Conservation (phyloP, 2,113 vertebrate genomes). For the Cebidichthys violaceus region DNA sequence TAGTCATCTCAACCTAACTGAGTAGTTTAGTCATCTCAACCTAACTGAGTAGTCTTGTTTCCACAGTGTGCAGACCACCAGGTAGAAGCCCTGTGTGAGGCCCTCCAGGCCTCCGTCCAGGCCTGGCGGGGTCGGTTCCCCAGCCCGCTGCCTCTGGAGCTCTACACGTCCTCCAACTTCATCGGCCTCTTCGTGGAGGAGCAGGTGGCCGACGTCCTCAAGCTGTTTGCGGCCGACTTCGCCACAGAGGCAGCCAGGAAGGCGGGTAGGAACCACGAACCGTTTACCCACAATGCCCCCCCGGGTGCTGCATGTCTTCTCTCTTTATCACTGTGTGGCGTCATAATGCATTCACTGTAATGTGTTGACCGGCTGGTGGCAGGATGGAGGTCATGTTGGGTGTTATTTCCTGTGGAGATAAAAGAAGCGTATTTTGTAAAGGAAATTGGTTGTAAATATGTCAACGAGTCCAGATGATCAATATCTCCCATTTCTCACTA, state of each 20-base stretch:
- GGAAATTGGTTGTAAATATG: too few relatives aligned
- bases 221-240: slow-evolving; percentile 94
- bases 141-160: slow-evolving; percentile 90
- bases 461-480: too few relatives aligned
- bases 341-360: too few relatives aligned
- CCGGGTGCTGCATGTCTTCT: not conserved
- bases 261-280: slow-evolving; percentile 83
- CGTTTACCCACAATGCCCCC: not conserved
- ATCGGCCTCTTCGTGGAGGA: slow-evolving; percentile 97
- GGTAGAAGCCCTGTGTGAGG: slow-evolving; percentile 91
- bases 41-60: too few relatives aligned
- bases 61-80: slow-evolving; percentile 91
- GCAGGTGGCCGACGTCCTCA: slow-evolving; percentile 92
- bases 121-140: slow-evolving; percentile 93
- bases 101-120: slow-evolving; percentile 89
- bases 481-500: too few relatives aligned
- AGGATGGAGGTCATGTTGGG: too few relatives aligned
- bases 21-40: too few relatives aligned
- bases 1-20: too few relatives aligned
- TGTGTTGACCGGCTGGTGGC: too few relatives aligned
- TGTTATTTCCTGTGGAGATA: too few relatives aligned
- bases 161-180: slow-evolving; percentile 97
- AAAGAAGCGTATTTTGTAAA: too few relatives aligned
- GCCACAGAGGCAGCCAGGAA: slow-evolving; percentile 89
- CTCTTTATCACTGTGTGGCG: too few relatives aligned